A percentile compares a stretch with the other conserved stretches of the same genome.
Conservation (phyloP, 2,888 invertebrate species). For the Pycnomerus fuliginosus region DNA sequence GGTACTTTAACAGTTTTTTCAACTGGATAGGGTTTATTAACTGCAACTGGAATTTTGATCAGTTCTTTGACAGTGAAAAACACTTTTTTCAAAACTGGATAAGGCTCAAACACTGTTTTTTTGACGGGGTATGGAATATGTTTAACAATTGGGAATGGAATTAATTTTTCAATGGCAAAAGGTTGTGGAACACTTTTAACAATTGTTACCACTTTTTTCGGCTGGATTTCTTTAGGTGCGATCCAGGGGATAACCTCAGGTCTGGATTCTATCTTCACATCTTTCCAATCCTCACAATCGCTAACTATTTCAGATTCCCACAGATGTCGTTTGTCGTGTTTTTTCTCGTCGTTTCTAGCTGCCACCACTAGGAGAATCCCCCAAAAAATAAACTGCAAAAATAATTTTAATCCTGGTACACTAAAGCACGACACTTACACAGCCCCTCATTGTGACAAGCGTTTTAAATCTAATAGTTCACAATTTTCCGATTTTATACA, state of each 20-base stretch:
- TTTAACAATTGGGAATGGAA: constrained; percentile 70
- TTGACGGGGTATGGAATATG: constrained; percentile 60
- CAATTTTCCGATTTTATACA: too few relatives aligned
- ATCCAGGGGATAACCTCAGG: too few relatives aligned
- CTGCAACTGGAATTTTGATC: constrained; percentile 61
- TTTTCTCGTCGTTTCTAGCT: constrained; percentile 1
- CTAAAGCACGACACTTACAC: too few relatives aligned
- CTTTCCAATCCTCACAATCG: too few relatives aligned
- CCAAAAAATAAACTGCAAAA: too few relatives aligned
- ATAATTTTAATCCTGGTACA: too few relatives aligned
- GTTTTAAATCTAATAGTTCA: too few relatives aligned
- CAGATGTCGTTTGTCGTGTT: constrained; percentile 8
- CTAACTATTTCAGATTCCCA: too few relatives aligned
- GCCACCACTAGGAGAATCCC: too few relatives aligned
- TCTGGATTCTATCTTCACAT: too few relatives aligned
- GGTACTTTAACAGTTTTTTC: constrained; percentile 72
- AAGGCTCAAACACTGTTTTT: constrained; percentile 55
- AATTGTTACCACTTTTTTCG: constrained; percentile 51
- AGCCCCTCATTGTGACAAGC: too few relatives aligned
- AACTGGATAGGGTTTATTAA: constrained; percentile 63
- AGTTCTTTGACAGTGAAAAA: constrained; percentile 35
- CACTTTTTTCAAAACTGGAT: constrained; percentile 19
- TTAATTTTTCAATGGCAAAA: constrained; percentile 62
- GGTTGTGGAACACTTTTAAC: constrained; percentile 67
- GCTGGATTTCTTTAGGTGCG: too few relatives aligned